Evolutionary conservation across 2,888 invertebrate genomes (phyloP).

Genomic region (Chalcis sispes): DNA sequence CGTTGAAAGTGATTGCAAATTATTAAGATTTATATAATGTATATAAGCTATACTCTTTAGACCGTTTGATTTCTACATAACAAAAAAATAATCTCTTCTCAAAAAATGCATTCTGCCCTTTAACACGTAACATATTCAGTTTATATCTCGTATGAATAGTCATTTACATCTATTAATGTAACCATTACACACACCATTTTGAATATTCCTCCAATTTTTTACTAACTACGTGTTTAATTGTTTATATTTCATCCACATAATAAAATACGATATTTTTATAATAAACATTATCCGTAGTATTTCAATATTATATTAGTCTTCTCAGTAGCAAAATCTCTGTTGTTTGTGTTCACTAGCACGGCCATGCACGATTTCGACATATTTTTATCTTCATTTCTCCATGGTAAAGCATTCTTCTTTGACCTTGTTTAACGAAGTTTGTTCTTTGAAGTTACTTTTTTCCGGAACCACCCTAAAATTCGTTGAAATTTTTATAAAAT

Average conservation of each 20-base stretch:
- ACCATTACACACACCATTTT: slow-evolving; percentile 65
- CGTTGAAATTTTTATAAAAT: slow-evolving; percentile 8
- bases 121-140: slow-evolving; percentile 57
- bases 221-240: slow-evolving; percentile 67
- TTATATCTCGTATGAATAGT: slow-evolving; percentile 59
- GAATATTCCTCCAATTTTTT: slow-evolving; percentile 61
- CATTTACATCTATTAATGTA: slow-evolving; percentile 63
- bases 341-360: slow-evolving; percentile 64
- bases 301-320: slow-evolving; percentile 72
- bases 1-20: slow-evolving; percentile 60
- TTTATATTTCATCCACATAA: slow-evolving; percentile 72
- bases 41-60: slow-evolving; percentile 58
- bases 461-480: slow-evolving; percentile 78
- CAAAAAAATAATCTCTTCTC: slow-evolving; percentile 60
- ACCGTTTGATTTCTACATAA: slow-evolving; percentile 59
- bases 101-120: slow-evolving; percentile 58
- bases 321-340: slow-evolving; percentile 70
- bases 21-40: slow-evolving; percentile 54
- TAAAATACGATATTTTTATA: slow-evolving; percentile 73
- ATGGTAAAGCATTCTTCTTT: slow-evolving; percentile 49
- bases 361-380: slow-evolving; percentile 64
- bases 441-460: slow-evolving; percentile 78
- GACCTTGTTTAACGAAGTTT: slow-evolving; percentile 66
- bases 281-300: slow-evolving; percentile 72
- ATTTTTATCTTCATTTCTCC: slow-evolving; percentile 61